These are phyloP conservation scores for Motacilla alba DNA, from an alignment of 2,113 vertebrate species.

Conservation along the genomic window DNA sequence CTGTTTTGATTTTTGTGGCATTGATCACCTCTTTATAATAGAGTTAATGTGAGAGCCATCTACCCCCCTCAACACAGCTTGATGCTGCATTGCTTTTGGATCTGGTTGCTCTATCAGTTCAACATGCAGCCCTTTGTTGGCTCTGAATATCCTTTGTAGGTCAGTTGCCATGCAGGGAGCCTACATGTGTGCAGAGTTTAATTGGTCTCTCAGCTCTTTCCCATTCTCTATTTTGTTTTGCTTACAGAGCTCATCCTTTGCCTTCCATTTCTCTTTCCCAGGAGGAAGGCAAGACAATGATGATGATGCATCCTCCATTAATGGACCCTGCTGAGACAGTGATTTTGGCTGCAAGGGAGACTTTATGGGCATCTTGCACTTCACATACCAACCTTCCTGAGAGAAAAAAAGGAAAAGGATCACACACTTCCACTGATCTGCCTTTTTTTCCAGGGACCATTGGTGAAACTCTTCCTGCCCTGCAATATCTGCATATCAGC, in stretches of 20 bases:
- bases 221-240: not conserved
- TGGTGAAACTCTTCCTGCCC: not conserved
- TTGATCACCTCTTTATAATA: not conserved
- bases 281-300: not conserved
- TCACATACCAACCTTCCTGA: not conserved
- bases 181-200: not conserved
- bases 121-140: not conserved
- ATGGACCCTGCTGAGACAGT: not conserved
- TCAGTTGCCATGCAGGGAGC: slow-evolving; percentile 10
- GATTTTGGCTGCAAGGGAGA: not conserved
- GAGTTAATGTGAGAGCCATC: not conserved
- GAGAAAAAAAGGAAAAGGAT: not conserved
- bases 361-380: not conserved
- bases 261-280: not conserved
- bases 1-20: not conserved
- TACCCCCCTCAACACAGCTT: not conserved
- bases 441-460: not conserved
- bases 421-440: not conserved
- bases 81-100: not conserved
- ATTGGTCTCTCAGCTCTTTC: slow-evolving; percentile 32
- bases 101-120: not conserved
- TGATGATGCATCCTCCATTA: not conserved
- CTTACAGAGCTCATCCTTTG: slow-evolving; percentile 11
- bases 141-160: slow-evolving; percentile 11
- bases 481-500: not conserved